Conservation (phyloP, 2,888 invertebrate species). For the Arctia plantaginis region DNA sequence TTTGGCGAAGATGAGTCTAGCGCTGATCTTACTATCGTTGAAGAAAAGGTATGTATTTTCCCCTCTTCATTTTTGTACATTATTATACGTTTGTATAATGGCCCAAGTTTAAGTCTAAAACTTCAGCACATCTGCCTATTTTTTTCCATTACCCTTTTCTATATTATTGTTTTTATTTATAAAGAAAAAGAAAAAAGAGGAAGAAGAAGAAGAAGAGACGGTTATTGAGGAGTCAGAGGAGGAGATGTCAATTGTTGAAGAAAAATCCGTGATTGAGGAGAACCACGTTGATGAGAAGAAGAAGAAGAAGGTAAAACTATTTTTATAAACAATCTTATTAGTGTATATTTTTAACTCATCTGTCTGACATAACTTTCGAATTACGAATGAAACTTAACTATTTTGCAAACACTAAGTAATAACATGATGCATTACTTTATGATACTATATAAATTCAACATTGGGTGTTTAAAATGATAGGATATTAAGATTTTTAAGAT, state of each 20-base stretch:
- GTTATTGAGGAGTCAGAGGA: conserved; percentile 83
- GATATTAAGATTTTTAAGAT: background rate
- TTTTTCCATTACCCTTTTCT: background rate
- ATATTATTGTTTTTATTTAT: conserved; percentile 18
- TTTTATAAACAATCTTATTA: background rate
- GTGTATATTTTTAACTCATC: too few relatives aligned
- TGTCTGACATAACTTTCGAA: background rate
- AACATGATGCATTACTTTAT: conserved; percentile 2
- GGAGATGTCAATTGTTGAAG: conserved; percentile 82
- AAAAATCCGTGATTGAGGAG: conserved; percentile 81
- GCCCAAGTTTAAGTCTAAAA: background rate
- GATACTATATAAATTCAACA: background rate
- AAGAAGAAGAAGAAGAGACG: conserved; percentile 78
- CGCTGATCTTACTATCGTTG: conserved; percentile 93
- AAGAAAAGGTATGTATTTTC: conserved; percentile 78
- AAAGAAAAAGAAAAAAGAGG: conserved; percentile 85
- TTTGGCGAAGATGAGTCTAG: conserved; percentile 95
- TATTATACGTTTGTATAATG: background rate
- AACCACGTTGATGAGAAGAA: conserved; percentile 83
- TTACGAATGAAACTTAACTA: background rate
- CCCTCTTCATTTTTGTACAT: background rate
- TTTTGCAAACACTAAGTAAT: background rate
- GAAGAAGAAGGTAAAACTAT: conserved; percentile 70
- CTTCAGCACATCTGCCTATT: background rate
- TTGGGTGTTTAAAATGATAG: background rate